Evolutionary conservation across 2,888 invertebrate species (phyloP).

Genomic region (Rosalia funebris): DNA sequence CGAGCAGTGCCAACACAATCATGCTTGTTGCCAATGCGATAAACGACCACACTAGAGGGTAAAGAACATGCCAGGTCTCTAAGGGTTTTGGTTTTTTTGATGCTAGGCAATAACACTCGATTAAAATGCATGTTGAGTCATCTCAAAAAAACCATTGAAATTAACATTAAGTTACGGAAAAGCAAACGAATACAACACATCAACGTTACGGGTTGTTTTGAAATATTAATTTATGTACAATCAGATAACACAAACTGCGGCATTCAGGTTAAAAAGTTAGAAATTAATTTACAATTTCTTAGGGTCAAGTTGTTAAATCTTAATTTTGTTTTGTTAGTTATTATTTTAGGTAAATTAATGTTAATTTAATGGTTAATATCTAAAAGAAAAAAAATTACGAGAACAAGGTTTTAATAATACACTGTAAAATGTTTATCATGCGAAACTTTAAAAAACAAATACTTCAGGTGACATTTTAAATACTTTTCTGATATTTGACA

Average conservation of each 20-base stretch:
- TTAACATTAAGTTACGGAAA: constrained; percentile 56
- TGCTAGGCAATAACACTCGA: constrained; percentile 56
- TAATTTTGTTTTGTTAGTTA: constrained; percentile 39
- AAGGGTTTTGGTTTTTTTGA: constrained; percentile 57
- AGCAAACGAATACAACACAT: neutral
- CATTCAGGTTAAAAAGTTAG: constrained; percentile 8
- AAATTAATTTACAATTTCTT: constrained; percentile 11
- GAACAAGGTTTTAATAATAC: constrained; percentile 28
- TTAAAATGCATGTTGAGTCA: constrained; percentile 49
- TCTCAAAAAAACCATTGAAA: constrained; percentile 50
- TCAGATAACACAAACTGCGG: neutral
- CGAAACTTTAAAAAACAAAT: constrained; percentile 2
- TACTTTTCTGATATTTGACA: neutral
- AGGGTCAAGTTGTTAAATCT: constrained; percentile 36
- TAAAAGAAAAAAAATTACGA: constrained; percentile 38
- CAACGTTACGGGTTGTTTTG: no score
- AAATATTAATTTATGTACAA: no score
- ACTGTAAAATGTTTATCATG: constrained; percentile 7
- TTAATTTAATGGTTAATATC: constrained; percentile 50
- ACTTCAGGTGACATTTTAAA: neutral
- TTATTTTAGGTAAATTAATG: constrained; percentile 41
- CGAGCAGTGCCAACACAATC: constrained; percentile 64
- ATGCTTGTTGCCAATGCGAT: constrained; percentile 65
- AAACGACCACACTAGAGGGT: constrained; percentile 63
- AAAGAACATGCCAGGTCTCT: constrained; percentile 64